Percentiles rank a stretch among this genome's conserved stretches.
Evolutionary conservation across 2,888 invertebrate genomes (phyloP).

Genomic region (Phlogophora meticulosa): DNA sequence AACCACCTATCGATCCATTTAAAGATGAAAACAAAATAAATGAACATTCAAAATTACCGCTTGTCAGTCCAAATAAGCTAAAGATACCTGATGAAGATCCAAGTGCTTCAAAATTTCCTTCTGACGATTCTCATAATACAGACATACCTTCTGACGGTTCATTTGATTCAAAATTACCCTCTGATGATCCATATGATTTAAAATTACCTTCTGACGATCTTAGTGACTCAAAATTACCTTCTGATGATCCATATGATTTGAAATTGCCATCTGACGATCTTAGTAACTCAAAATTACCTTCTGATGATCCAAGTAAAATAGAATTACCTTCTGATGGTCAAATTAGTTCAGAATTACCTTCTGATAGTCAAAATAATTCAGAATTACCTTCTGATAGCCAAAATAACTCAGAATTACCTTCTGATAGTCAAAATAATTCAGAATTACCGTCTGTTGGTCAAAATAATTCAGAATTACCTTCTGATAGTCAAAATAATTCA

Average conservation of each 20-base stretch:
- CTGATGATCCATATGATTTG: neutral
- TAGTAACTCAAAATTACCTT: neutral
- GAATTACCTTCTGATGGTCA: neutral
- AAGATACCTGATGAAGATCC: neutral
- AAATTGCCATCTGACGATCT: neutral
- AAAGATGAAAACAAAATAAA: slow-evolving; percentile 1
- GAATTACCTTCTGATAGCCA: neutral
- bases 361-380: no score
- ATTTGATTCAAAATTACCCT: neutral
- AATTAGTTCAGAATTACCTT: neutral
- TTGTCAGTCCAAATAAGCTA: neutral
- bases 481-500: neutral
- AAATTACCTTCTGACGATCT: neutral
- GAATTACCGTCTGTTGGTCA: neutral
- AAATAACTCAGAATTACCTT: neutral
- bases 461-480: neutral
- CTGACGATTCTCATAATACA: neutral
- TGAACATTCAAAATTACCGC: neutral
- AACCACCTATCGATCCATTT: no score
- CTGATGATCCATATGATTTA: no score
- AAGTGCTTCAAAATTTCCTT: neutral
- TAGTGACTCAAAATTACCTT: neutral
- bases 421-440: neutral
- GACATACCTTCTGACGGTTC: neutral
- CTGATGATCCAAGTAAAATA: neutral